Conservation (phyloP, 2,113 vertebrate species). For the Pelecanus crispus region DNA sequence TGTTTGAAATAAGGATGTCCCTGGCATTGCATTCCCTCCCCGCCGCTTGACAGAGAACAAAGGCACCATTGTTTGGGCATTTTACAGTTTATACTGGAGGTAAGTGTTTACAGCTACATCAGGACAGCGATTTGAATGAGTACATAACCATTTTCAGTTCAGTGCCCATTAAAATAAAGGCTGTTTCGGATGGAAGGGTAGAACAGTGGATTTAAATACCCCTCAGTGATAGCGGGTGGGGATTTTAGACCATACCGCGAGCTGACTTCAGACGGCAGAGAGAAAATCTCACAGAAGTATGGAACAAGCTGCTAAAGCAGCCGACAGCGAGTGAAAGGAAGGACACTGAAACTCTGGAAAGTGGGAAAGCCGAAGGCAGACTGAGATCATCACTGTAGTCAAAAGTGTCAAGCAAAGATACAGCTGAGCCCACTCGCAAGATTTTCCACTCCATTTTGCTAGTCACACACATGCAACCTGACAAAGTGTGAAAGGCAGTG, state of each 20-base stretch:
- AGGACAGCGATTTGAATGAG: background rate
- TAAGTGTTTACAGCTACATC: background rate
- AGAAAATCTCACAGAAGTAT: background rate
- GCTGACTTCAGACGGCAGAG: background rate
- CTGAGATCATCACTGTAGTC: background rate
- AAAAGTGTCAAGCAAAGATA: background rate
- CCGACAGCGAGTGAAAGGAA: background rate
- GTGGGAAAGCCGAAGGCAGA: constrained; percentile 40
- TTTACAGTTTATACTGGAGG: background rate
- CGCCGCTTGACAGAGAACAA: background rate
- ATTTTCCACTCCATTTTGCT: constrained; percentile 18
- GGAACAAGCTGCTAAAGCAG: constrained; percentile 5
- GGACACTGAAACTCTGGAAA: background rate
- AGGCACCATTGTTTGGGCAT: background rate
- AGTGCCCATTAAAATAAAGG: background rate
- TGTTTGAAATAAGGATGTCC: background rate
- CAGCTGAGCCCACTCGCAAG: constrained; percentile 24
- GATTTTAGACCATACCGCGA: background rate
- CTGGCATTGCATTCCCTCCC: background rate
- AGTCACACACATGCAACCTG: background rate
- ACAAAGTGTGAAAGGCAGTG: constrained; percentile 37
- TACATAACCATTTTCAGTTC: background rate
- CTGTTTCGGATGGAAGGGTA: background rate
- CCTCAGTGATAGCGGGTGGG: background rate
- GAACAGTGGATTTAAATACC: background rate